Evolutionary conservation across 2,888 invertebrate genomes (phyloP).

Genomic region (Trissonchulus sp.): DNA sequence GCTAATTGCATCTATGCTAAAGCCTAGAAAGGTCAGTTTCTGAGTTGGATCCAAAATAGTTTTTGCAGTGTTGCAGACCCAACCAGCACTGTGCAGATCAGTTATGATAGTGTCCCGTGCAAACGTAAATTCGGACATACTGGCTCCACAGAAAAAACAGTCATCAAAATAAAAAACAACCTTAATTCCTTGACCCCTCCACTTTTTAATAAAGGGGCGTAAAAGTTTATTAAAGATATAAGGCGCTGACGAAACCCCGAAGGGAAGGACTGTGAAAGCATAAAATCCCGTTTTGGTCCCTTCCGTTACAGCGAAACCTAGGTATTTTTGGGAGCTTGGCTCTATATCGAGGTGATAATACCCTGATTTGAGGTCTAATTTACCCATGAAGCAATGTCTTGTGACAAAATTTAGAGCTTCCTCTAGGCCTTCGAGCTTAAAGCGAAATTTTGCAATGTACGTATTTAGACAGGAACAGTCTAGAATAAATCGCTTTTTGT

Average conservation of each 20-base stretch:
- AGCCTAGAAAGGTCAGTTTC: neutral
- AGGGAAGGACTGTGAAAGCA: constrained; percentile 16
- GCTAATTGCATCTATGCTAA: neutral
- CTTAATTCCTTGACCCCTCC: neutral
- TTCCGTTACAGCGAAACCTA: neutral
- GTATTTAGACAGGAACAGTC: neutral
- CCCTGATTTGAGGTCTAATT: constrained; percentile 6
- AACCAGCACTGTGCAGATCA: constrained; percentile 2
- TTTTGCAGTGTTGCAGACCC: neutral
- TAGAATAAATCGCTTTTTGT: constrained; percentile 1
- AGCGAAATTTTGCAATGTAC: neutral
- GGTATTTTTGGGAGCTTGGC: neutral
- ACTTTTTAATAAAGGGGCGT: neutral
- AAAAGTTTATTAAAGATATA: constrained; percentile 18
- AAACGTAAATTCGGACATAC: neutral
- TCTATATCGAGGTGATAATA: constrained; percentile 17
- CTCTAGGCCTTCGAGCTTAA: neutral
- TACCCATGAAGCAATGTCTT: neutral
- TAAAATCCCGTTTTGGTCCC: neutral
- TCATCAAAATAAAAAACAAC: constrained; percentile 16
- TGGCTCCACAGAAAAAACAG: neutral
- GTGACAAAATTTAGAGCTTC: neutral
- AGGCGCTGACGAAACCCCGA: constrained; percentile 5
- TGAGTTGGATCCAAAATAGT: neutral
- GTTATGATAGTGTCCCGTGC: neutral